Conservation (phyloP, 2,797 vertebrate species). For the Crax fasciolata region DNA sequence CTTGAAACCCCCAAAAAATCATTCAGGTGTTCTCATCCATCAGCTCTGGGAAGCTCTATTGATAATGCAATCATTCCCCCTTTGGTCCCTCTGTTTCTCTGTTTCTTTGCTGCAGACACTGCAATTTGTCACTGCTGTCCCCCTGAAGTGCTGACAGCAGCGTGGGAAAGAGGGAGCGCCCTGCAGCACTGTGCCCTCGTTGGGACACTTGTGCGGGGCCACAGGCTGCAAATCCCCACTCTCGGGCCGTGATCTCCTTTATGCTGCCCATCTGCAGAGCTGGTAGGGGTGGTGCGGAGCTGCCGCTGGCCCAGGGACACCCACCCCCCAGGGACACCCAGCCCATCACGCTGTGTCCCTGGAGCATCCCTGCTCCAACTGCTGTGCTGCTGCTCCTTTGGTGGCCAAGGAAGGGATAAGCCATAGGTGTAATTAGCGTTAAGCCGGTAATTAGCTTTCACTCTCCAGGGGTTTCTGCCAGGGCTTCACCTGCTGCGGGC, state of each 20-base stretch:
- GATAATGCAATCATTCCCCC: slow-evolving; percentile 53
- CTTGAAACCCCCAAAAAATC: slow-evolving; percentile 10
- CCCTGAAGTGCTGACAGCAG: rapidly evolving
- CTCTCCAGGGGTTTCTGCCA: not conserved
- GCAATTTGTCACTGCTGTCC: slow-evolving; percentile 44
- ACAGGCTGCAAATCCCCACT: not conserved
- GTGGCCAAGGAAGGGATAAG: rapidly evolving
- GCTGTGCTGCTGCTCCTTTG: not conserved
- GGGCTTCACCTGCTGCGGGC: not conserved
- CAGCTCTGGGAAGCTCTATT: slow-evolving; percentile 41
- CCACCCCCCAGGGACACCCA: not conserved
- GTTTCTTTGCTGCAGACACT: not conserved
- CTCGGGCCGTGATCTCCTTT: not conserved
- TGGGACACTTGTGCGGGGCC: not conserved
- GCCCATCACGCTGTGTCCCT: not conserved
- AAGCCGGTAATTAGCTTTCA: not conserved
- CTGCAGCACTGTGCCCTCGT: not conserved
- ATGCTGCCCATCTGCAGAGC: rapidly evolving
- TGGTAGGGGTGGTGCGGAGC: not conserved
- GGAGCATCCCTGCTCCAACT: not conserved
- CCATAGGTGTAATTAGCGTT: not conserved
- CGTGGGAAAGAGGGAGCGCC: not conserved
- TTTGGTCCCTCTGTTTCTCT: not conserved
- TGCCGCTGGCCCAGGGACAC: too few species aligned
- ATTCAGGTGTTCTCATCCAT: slow-evolving; percentile 46